phyloP scores from a whole-genome alignment of 2,113 vertebrate species.

The Cichladusa arquata region DNA sequence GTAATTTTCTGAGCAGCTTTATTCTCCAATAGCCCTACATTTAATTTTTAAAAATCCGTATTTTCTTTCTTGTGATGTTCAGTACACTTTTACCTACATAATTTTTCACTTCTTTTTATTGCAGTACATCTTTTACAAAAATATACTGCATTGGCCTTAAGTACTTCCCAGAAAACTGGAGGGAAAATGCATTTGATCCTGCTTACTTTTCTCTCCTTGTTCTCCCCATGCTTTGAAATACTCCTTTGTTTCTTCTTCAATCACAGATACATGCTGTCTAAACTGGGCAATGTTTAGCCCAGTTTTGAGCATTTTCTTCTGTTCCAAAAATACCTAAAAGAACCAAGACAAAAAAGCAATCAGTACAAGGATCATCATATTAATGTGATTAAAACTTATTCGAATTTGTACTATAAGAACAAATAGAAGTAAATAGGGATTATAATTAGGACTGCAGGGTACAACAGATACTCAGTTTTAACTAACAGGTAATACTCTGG shows the following conservation, averaged over 20 bases:
- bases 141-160: background rate
- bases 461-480: background rate
- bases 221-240: conserved; percentile 95
- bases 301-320: conserved; percentile 98
- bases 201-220: conserved; percentile 87
- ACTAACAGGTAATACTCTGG: background rate
- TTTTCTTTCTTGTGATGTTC: background rate
- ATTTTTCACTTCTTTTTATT: background rate
- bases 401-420: background rate
- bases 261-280: conserved; percentile 84
- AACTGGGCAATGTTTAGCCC: conserved; percentile 92
- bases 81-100: background rate
- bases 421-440: background rate
- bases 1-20: background rate
- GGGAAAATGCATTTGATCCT: background rate
- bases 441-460: background rate
- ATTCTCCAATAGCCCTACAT: background rate
- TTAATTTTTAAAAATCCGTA: background rate
- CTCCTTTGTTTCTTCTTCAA: conserved; percentile 90
- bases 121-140: background rate
- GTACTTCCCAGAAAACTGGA: background rate
- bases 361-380: background rate
- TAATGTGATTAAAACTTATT: background rate
- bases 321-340: conserved; percentile 91
- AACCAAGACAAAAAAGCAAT: background rate